Base-by-base conservation (phyloP, 64 coral and sea anemone species). In the Pachyseris speciosa region DNA sequence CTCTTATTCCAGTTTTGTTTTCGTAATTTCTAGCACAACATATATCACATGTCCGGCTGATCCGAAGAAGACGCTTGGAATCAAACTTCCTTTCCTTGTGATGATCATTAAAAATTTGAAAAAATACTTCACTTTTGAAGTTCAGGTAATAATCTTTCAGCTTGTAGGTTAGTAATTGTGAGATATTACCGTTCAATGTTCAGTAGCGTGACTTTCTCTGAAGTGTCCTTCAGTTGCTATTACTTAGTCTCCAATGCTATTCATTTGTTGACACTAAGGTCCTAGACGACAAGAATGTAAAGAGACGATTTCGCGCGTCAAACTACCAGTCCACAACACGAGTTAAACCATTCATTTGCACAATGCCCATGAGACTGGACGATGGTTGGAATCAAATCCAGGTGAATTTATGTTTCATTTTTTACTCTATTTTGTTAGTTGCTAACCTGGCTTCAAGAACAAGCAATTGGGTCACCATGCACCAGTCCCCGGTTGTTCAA, bases 51-150 rank as follows among this genome's bases (percentile, higher is more conserved):
- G 97, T 81, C 97, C 97, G 1, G 65, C 81, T 68, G 97, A 99
- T 7, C 44, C 80, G 5, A 95, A 99, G 57, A 99, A 95, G 61
- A 99, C 97, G 7, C 90, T 99, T 31, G 97, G 94, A 60, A 99
- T 99, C 72, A 99, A 99, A 67, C 90, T 99, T 44, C 97, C 97
- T 32, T 99, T 99, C 57, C 87, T 99, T 20, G 97, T 99, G 59
- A 99, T 99, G 97, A 99, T 99, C 66, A 99, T 99, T 29, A 99
- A 99, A 87, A 99, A 99, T 93, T 50, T 95, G 85, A 99, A 99
- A 63, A 99, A 99, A 91, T 99, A 99, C 92, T 99, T 99, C 69
- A 99, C 97, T 9, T 99, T 99, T n/a, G 97, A 99, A 99, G 97
- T 99, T 44, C 94, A 92, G 97, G 97, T 95, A 99, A 37, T 30